phyloP scores from a whole-genome alignment of 2,888 invertebrate genomes.

The Resseliella maxima region DNA sequence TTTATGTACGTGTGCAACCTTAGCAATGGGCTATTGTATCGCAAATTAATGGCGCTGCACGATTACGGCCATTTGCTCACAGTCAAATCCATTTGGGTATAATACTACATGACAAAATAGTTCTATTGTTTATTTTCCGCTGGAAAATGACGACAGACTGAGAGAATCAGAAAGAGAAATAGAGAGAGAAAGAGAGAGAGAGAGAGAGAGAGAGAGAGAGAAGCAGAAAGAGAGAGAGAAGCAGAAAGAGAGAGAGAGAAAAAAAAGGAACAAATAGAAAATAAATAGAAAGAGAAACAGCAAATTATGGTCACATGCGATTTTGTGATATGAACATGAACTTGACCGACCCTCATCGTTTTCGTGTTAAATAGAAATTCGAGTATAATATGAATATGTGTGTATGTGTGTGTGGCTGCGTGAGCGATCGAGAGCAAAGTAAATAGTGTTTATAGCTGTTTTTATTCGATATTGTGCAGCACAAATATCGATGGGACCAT shows the following conservation, averaged over 20 bases:
- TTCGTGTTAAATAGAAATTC: constrained; percentile 22
- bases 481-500: neutral
- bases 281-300: neutral
- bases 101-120: neutral
- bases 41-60: constrained; percentile 42
- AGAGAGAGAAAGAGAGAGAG: no score
- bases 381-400: no score
- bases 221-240: neutral
- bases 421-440: neutral
- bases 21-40: neutral
- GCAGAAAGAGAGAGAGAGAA: neutral
- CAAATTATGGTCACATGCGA: constrained; percentile 38
- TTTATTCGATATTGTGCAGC: neutral
- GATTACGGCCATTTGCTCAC: neutral
- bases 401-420: neutral
- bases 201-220: neutral
- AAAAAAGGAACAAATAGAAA: neutral
- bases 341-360: constrained; percentile 55
- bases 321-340: constrained; percentile 29
- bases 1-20: neutral
- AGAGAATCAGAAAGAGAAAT: no score
- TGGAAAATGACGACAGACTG: no score
- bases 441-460: constrained; percentile 34
- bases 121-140: constrained; percentile 26
- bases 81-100: constrained; percentile 1